Conservation (phyloP, 2,888 invertebrate genomes). For the Argyresthia goedartella region DNA sequence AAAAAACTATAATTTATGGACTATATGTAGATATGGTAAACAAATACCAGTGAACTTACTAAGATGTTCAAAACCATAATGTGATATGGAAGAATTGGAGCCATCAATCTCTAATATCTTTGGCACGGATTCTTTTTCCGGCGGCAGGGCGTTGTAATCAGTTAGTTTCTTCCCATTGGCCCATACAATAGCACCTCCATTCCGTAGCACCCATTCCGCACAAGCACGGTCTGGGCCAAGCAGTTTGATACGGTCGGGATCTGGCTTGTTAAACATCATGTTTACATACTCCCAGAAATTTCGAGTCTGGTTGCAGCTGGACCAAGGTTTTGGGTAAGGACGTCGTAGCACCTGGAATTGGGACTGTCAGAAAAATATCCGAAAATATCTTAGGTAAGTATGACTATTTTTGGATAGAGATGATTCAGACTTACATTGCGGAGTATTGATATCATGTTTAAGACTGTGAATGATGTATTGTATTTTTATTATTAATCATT, state of each 20-base stretch:
- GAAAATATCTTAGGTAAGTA: too few species aligned
- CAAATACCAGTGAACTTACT: constrained; percentile 42
- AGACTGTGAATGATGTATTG: too few species aligned
- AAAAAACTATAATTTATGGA: too few species aligned
- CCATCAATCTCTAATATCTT: constrained; percentile 81
- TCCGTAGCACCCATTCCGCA: constrained; percentile 95
- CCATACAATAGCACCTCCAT: constrained; percentile 89
- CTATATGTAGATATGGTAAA: too few species aligned
- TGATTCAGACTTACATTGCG: too few species aligned
- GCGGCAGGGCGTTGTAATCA: constrained; percentile 84
- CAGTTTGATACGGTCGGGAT: constrained; percentile 73
- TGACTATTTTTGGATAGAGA: too few species aligned
- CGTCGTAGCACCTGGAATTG: background rate
- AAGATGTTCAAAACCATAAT: constrained; percentile 87
- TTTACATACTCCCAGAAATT: constrained; percentile 68
- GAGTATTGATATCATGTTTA: too few species aligned
- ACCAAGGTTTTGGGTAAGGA: too few species aligned
- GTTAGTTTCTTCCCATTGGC: constrained; percentile 60
- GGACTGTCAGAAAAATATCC: too few species aligned
- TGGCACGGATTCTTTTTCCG: constrained; percentile 57
- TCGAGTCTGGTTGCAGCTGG: constrained; percentile 27
- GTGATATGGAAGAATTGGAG: constrained; percentile 83
- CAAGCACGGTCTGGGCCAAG: constrained; percentile 92
- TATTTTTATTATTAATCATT: too few species aligned
- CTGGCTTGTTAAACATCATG: constrained; percentile 78